Percentiles rank a stretch among this genome's conserved stretches.
phyloP scores from a whole-genome alignment of 2,113 vertebrate species.

The Scomber japonicus region DNA sequence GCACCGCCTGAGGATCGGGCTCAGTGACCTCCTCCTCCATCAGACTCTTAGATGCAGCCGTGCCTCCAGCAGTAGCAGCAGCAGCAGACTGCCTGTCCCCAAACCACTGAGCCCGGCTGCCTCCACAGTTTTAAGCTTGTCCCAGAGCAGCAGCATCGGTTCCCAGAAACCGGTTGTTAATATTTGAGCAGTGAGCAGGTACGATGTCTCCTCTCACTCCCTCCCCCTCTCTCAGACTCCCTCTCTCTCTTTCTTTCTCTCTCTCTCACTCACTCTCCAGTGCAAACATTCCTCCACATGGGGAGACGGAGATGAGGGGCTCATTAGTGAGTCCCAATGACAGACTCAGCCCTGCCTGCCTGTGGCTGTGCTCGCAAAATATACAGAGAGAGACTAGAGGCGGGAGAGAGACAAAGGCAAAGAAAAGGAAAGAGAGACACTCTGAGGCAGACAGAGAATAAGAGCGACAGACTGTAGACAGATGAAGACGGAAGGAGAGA shows the following conservation, averaged over 20 bases:
- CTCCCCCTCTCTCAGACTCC: constrained; percentile 25
- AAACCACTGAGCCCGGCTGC: constrained; percentile 70
- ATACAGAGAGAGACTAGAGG: constrained; percentile 20
- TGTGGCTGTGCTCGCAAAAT: constrained; percentile 39
- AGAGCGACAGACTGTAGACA: background rate
- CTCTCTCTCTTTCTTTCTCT: constrained; percentile 16
- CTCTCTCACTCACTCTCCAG: constrained; percentile 63
- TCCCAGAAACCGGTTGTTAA: constrained; percentile 69
- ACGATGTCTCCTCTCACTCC: constrained; percentile 62
- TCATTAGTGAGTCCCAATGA: constrained; percentile 76
- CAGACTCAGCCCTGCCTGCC: constrained; percentile 64
- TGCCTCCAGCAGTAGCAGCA: constrained; percentile 50
- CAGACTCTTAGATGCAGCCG: constrained; percentile 55
- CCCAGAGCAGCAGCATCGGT: constrained; percentile 79
- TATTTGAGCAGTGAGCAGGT: constrained; percentile 80
- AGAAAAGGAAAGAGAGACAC: background rate
- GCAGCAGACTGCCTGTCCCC: constrained; percentile 58
- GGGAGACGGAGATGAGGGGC: constrained; percentile 60
- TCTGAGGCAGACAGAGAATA: background rate
- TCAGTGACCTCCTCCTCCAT: constrained; percentile 85
- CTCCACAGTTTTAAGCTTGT: constrained; percentile 69
- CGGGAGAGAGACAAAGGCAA: background rate
- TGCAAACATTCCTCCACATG: constrained; percentile 78
- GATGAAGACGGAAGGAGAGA: background rate
- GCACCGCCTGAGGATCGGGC: constrained; percentile 62